Base-by-base conservation (phyloP, 2,888 invertebrate genomes). In the Heteromyza rotundicornis region DNA sequence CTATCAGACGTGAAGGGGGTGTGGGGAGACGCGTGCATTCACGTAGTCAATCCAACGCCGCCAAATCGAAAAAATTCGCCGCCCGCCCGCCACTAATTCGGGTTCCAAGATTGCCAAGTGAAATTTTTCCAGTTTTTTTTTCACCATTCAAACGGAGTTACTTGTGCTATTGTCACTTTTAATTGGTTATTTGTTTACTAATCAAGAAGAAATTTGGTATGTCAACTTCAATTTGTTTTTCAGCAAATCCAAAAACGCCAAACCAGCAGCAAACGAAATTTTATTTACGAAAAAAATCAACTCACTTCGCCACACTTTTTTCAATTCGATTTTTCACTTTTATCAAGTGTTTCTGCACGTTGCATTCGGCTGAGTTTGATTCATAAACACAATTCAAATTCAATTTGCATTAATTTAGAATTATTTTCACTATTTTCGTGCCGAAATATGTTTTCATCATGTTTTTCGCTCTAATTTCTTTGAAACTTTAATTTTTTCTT, bases 391-490 rank as follows among this genome's bases (percentile, higher is more conserved):
- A 8, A 32, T 32, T 32, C 7, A 32, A 8, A 32, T 32, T 32
- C 5, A 32, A 32, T 32, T 32, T 12, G 12, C 32, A 8, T 32
- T 32, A 32, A 8, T 32, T 32, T 5, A 32, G 7, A 32, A 32
- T 32, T 32, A 8, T 32, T 12, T 52, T 59, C 12, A 44, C 36
- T 19, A 53, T 22, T 27, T 27, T 8, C 17, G 44, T 60, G 56
- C 40, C 60, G 44, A 56, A 60, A 60, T 57, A 44, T 52, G 40
- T 52, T 54, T 54, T n/a, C 23, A n/a, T 36, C 60, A 60, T 60
- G 44, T 60, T 60, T 32, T 32, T 32, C 32, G n/a, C n/a, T n/a
- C n/a, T n/a, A n/a, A n/a, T n/a, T n/a, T n/a, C n/a, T n/a, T n/a
- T n/a, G n/a, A n/a, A n/a, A n/a, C n/a, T n/a, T n/a, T n/a, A n/a